A percentile compares a stretch with the other conserved stretches of the same genome.
Evolutionary conservation across 2,113 vertebrate genomes (phyloP).

Genomic region (Camelus dromedarius): DNA sequence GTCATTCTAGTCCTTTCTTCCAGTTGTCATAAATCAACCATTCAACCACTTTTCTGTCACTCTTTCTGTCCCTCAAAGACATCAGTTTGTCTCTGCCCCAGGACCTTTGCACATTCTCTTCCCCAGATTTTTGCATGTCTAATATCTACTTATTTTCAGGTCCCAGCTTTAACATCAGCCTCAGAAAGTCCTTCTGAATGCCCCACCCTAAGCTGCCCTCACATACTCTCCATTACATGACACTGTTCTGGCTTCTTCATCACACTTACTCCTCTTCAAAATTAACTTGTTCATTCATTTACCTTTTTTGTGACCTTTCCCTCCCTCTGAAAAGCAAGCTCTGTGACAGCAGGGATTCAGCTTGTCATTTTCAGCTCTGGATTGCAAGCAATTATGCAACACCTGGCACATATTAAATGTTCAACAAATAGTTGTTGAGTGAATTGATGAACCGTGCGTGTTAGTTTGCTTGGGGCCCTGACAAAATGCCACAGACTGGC

Average conservation of each 20-base stretch:
- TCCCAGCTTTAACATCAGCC: background rate
- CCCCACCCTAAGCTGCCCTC: background rate
- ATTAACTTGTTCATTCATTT: background rate
- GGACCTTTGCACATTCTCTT: background rate
- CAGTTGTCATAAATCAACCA: background rate
- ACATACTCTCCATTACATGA: background rate
- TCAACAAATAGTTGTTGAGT: background rate
- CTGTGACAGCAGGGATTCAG: too few relatives aligned
- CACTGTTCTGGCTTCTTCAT: background rate
- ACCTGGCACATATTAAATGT: background rate
- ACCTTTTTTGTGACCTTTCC: background rate
- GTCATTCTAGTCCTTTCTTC: background rate
- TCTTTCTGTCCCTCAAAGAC: background rate
- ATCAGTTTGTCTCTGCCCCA: background rate
- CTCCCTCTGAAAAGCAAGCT: background rate
- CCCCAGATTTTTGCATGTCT: too few relatives aligned
- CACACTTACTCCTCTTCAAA: background rate
- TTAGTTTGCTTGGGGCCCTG: background rate
- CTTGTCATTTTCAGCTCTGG: background rate
- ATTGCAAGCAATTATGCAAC: background rate
- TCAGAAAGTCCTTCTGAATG: background rate
- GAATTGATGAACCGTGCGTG: background rate
- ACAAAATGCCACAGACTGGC: background rate
- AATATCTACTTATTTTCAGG: background rate
- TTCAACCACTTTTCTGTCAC: background rate